Evolutionary conservation across 1,140 invertebrate genomes (phyloP).

Genomic region (Formica exsecta): DNA sequence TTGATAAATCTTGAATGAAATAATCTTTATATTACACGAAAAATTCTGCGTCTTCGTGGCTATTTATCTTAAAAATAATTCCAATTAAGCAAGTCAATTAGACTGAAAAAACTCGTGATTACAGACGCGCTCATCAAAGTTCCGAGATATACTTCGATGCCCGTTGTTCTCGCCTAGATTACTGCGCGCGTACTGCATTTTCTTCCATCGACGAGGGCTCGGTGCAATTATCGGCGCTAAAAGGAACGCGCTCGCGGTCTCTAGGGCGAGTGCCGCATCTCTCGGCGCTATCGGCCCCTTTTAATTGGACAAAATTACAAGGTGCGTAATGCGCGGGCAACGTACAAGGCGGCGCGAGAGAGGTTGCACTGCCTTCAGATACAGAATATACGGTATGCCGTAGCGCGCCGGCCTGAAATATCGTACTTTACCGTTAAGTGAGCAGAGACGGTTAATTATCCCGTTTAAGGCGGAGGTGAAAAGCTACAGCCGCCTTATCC

Average conservation of each 20-base stretch:
- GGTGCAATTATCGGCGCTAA: conserved; percentile 70
- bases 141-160: background rate
- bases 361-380: conserved; percentile 65
- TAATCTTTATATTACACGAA: background rate
- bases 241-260: conserved; percentile 59
- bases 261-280: conserved; percentile 3
- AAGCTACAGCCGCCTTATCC: conserved; percentile 58
- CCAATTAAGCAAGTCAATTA: background rate
- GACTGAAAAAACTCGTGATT: conserved; percentile 32
- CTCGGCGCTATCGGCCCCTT: conserved; percentile 69
- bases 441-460: conserved; percentile 73
- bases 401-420: conserved; percentile 64
- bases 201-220: background rate
- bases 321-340: conserved; percentile 80
- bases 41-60: background rate
- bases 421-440: conserved; percentile 70
- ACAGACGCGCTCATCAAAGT: conserved; percentile 18
- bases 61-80: background rate
- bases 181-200: conserved; percentile 45
- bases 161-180: conserved; percentile 21
- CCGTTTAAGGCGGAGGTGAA: conserved; percentile 72
- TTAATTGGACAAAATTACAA: conserved; percentile 82
- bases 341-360: conserved; percentile 61
- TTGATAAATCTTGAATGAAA: background rate
- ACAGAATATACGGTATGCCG: conserved; percentile 53